These are phyloP conservation scores for Sycobia sp. DNA, from an alignment of 1,140 invertebrate genomes.

Conservation along the genomic window DNA sequence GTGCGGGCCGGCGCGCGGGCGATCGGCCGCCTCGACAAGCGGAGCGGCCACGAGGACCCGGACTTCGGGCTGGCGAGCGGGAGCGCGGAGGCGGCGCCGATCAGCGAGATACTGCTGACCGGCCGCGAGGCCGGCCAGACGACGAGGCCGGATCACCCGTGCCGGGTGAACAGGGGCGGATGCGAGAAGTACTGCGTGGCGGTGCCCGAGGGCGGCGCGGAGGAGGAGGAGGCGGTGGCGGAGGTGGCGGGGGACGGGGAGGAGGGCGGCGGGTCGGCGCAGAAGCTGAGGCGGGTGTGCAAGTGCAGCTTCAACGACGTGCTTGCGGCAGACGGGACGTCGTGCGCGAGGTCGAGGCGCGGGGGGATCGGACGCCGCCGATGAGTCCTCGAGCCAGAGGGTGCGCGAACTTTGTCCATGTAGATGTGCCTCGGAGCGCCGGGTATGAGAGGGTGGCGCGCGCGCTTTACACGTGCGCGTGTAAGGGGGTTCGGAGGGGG, in stretches of 20 bases:
- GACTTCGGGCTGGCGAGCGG: conserved; percentile 19
- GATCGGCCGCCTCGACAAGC: conserved; percentile 17
- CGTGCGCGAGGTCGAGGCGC: conserved; percentile 18
- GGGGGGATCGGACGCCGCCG: background rate
- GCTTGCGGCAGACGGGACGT: conserved; percentile 2
- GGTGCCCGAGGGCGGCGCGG: background rate
- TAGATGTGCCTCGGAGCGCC: too few species aligned
- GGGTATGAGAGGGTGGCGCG: too few species aligned
- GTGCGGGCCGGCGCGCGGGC: background rate
- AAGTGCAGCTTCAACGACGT: conserved; percentile 31
- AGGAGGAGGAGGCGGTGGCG: too few species aligned
- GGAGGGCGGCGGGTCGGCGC: too few species aligned
- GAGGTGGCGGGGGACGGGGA: too few species aligned
- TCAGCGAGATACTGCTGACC: conserved; percentile 22
- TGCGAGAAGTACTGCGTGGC: conserved; percentile 31
- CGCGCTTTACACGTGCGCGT: too few species aligned
- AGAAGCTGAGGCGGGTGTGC: conserved; percentile 19
- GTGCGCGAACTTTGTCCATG: too few species aligned
- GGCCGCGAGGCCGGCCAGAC: background rate
- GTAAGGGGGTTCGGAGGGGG: too few species aligned
- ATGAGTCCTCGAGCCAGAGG: background rate
- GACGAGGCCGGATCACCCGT: conserved; percentile 33
- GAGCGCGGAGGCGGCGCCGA: conserved; percentile 13
- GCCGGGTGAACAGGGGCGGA: conserved; percentile 13
- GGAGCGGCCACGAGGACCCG: conserved; percentile 3